Percentiles rank a stretch among this genome's conserved stretches.
These are phyloP conservation scores for Cantharis rufa DNA, from an alignment of 2,888 invertebrate species.

Conservation along the genomic window DNA sequence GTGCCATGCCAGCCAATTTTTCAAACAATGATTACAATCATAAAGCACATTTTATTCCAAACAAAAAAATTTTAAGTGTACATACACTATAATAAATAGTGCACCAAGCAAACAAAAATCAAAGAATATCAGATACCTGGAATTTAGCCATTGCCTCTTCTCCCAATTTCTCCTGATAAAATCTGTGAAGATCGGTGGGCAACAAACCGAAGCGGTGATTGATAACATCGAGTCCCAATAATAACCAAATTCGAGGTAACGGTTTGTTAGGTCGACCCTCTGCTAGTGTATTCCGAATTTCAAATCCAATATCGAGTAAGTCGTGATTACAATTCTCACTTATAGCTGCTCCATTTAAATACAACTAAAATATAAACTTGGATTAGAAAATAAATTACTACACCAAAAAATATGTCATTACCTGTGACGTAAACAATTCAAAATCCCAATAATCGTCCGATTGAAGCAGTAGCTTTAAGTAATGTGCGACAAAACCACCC, in stretches of 20 bases:
- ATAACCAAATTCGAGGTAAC: slow-evolving; percentile 50
- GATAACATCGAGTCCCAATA: slow-evolving; percentile 54
- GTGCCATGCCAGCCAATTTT: background rate
- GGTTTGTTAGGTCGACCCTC: slow-evolving; percentile 47
- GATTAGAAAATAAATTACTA: background rate
- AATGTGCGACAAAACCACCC: slow-evolving; percentile 48
- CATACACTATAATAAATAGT: background rate
- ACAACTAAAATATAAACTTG: slow-evolving; percentile 46
- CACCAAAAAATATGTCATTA: slow-evolving; percentile 34
- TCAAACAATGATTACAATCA: background rate
- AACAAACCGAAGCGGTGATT: slow-evolving; percentile 50
- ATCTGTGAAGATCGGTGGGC: slow-evolving; percentile 48
- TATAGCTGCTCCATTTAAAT: slow-evolving; percentile 49
- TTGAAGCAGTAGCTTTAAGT: slow-evolving; percentile 54
- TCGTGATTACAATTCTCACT: slow-evolving; percentile 41
- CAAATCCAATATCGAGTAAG: slow-evolving; percentile 48
- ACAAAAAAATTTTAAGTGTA: background rate
- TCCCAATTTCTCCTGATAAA: slow-evolving; percentile 52
- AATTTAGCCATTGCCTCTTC: slow-evolving; percentile 47
- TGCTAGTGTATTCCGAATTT: slow-evolving; percentile 47
- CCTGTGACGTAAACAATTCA: slow-evolving; percentile 53
- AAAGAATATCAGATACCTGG: slow-evolving; percentile 40
- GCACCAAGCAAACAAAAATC: background rate
- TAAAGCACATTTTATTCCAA: background rate
- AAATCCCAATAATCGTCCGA: slow-evolving; percentile 49